Evolutionary conservation across 1,140 invertebrate species (phyloP), one percentile per base, ranked within the genome.

Genomic region (Thaumetopoea pityocampa): DNA sequence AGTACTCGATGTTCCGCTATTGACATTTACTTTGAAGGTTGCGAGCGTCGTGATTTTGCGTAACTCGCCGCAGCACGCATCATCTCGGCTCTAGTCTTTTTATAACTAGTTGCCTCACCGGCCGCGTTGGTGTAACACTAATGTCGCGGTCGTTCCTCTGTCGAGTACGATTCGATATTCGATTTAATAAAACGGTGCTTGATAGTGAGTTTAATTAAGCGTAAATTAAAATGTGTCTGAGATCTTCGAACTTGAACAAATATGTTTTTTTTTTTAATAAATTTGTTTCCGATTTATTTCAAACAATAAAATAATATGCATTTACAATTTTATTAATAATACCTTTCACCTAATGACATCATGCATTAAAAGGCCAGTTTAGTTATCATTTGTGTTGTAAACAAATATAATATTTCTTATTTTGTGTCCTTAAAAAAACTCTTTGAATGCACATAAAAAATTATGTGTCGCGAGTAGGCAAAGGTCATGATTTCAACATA

Each of bases 1-100:
- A 41, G 46, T 42, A 53, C 61, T 57, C 62, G 62, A 64, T 62
- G 60, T 62, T 54, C 60, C 51, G 63, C 57, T 83, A 79, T 83
- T 80, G 76, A 83, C 79, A 80, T 83, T 83, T 68, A 61, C 59
- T 56, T 49, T 66, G 77, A 79, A 81, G 74, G 74, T 67, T 71
- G 59, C 57, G 34, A 43, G 43, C 38, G 71, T 79, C 74, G 78
- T 82, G 78, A 78, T 77, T 80, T 81, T 77, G 72, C 72, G 72
- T 74, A 80, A 81, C 68, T 70, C 61, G 67, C 62, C 64, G 64
- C 70, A 64, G 16, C 42, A 22, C 38, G 33, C 15, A 37, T 16
- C 28, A 27, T 38, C 26, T 59, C 56, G 67, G 38, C 35, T 42
- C 36, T 54, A n/a, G 57, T 45, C 56, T 67, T 64, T 62, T 62